These are phyloP conservation scores for Morelia viridis DNA, from an alignment of 2,797 vertebrate genomes.

Conservation along the genomic window DNA sequence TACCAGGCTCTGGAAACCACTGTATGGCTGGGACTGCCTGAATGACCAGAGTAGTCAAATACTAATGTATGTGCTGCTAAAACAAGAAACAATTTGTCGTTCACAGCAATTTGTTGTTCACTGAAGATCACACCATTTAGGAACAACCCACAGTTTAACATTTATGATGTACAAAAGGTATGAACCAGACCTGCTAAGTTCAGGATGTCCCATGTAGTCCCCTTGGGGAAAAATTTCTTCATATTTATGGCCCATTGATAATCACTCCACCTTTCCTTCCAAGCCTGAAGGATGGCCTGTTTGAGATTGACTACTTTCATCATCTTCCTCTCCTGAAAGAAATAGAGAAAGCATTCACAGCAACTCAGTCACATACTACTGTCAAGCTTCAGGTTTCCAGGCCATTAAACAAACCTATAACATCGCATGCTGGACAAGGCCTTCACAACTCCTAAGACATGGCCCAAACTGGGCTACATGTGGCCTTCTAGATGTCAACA, in stretches of 20 bases:
- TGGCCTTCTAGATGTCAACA: not conserved
- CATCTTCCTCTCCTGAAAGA: slow-evolving; percentile 47
- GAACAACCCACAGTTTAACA: not conserved
- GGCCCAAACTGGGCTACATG: not conserved
- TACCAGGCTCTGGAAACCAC: not conserved
- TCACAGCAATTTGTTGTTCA: not conserved
- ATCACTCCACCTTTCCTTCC: slow-evolving; percentile 97
- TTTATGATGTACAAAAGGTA: not conserved
- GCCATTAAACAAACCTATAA: not conserved
- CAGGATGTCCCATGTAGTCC: slow-evolving; percentile 94
- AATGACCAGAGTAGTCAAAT: not conserved
- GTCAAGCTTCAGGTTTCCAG: not conserved
- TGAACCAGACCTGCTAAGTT: slow-evolving; percentile 86
- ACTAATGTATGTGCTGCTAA: not conserved
- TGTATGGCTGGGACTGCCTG: not conserved
- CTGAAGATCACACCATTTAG: not conserved
- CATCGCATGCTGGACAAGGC: too few relatives aligned
- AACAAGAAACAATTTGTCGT: not conserved
- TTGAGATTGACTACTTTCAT: slow-evolving; percentile 98
- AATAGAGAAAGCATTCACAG: not conserved
- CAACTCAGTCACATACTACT: not conserved
- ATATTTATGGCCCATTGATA: slow-evolving; percentile 99
- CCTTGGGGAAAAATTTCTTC: slow-evolving; percentile 95
- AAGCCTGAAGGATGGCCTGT: slow-evolving; percentile 97
- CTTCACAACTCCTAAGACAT: not conserved